These are phyloP conservation scores for Junco hyemalis DNA, from an alignment of 2,113 vertebrate genomes.

Conservation along the genomic window DNA sequence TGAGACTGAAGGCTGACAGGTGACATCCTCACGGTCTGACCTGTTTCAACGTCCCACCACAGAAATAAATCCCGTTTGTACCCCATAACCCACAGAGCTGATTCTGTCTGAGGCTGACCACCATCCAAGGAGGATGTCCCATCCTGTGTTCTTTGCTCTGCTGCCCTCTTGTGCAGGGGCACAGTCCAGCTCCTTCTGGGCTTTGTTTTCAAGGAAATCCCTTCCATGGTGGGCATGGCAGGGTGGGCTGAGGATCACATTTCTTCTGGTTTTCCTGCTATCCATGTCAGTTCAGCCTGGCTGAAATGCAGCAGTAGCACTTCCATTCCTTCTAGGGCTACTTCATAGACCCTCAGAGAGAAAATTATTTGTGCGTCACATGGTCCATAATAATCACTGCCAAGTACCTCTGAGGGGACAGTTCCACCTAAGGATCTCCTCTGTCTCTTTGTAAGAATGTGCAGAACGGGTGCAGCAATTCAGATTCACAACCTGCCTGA, in stretches of 20 bases:
- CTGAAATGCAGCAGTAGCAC: background rate
- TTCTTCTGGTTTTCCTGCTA: background rate
- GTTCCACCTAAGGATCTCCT: background rate
- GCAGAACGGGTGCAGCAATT: background rate
- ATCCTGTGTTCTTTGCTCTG: fast-evolving
- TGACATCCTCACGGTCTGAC: background rate
- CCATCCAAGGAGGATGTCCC: background rate
- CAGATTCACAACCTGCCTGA: background rate
- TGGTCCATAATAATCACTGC: background rate
- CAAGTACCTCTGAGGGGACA: fast-evolving
- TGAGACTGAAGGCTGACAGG: background rate
- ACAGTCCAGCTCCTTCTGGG: background rate
- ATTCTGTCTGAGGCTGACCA: background rate
- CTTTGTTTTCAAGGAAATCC: background rate
- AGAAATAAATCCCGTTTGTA: fast-evolving
- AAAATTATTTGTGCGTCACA: background rate
- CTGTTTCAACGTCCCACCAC: background rate
- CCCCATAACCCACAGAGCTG: no score
- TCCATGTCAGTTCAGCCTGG: background rate
- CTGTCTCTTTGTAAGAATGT: background rate
- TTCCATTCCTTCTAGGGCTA: background rate
- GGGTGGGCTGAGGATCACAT: fast-evolving
- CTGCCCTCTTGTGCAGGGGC: background rate
- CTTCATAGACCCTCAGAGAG: background rate
- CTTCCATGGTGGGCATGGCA: no score